phyloP scores from a whole-genome alignment of 1,140 invertebrate genomes.

The Lamellibrachia luymesi region DNA sequence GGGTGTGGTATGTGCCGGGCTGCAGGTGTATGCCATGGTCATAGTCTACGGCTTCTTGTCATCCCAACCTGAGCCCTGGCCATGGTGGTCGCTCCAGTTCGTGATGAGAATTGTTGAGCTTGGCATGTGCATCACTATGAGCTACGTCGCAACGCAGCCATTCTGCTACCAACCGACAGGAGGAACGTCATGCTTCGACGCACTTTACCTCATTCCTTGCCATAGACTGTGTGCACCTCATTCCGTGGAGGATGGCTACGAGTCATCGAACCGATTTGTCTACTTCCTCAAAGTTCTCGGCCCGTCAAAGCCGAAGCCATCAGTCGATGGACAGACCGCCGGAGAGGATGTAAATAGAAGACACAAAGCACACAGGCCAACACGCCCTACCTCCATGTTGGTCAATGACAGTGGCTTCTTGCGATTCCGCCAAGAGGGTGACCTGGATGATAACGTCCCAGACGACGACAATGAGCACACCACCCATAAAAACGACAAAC shows the following conservation, averaged over 20 bases:
- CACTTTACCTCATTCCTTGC: conserved; percentile 15
- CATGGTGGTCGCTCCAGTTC: conserved; percentile 86
- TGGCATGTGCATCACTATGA: conserved; percentile 75
- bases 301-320: neutral
- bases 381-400: conserved; percentile 21
- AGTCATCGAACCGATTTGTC: neutral
- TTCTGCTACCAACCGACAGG: conserved; percentile 28
- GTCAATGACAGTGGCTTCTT: conserved; percentile 24
- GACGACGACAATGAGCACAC: neutral
- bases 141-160: conserved; percentile 73
- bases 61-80: conserved; percentile 64
- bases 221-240: conserved; percentile 6
- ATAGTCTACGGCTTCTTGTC: conserved; percentile 62
- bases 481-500: neutral
- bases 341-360: neutral
- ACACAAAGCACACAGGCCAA: neutral
- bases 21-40: conserved; percentile 81
- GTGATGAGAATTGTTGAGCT: conserved; percentile 79
- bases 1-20: conserved; percentile 74
- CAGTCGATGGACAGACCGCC: neutral
- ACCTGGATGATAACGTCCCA: neutral
- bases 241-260: neutral
- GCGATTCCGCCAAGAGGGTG: conserved; percentile 22
- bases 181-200: neutral
- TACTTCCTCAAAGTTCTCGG: neutral